These are phyloP conservation scores for Cloeon dipterum DNA, from an alignment of 2,888 invertebrate genomes.

Conservation along the genomic window DNA sequence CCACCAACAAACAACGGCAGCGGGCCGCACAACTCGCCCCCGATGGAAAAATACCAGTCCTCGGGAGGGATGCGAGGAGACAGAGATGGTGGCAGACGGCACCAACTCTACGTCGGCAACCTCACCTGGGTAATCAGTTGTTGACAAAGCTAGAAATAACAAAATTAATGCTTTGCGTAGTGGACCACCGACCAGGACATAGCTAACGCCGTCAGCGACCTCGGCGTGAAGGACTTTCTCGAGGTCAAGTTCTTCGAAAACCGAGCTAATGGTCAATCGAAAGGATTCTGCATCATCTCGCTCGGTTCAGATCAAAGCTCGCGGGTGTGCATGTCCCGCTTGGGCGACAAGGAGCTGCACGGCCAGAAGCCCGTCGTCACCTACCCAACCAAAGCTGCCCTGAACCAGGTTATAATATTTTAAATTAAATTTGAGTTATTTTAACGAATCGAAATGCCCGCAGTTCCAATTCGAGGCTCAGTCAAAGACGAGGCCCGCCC, in stretches of 20 bases:
- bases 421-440: too few relatives aligned
- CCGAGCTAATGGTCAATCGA: constrained; percentile 93
- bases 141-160: constrained; percentile 1
- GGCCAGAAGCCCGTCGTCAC: constrained; percentile 90
- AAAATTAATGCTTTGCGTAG: constrained; percentile 32
- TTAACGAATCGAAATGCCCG: too few relatives aligned
- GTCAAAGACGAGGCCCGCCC: constrained; percentile 69
- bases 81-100: constrained; percentile 49
- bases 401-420: constrained; percentile 26
- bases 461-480: constrained; percentile 63
- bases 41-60: constrained; percentile 31
- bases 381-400: constrained; percentile 78
- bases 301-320: constrained; percentile 82
- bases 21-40: constrained; percentile 22
- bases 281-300: constrained; percentile 92
- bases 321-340: constrained; percentile 70
- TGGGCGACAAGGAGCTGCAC: constrained; percentile 88
- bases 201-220: constrained; percentile 63
- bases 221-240: constrained; percentile 80
- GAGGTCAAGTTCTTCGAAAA: constrained; percentile 99
- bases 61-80: constrained; percentile 45
- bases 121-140: constrained; percentile 75
- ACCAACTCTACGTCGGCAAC: constrained; percentile 92
- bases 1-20: constrained; percentile 14
- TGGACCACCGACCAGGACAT: constrained; percentile 98